phyloP scores from a whole-genome alignment of 2,888 invertebrate genomes.

The Tortrix viridana region DNA sequence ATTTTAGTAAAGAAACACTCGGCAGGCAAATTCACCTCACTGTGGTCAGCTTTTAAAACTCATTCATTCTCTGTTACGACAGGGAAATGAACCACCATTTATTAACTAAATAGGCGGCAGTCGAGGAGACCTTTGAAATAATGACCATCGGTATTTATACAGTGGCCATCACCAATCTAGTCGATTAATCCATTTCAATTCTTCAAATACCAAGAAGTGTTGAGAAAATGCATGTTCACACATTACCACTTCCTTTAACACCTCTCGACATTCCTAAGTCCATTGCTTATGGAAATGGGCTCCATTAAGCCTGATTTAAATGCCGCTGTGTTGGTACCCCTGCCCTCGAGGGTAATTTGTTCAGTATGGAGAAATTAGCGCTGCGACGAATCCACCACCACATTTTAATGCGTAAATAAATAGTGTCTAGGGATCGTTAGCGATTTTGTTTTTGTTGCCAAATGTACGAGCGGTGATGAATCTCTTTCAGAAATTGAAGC shows the following conservation, averaged over 20 bases:
- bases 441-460: constrained; percentile 56
- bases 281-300: constrained; percentile 72
- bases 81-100: too few species aligned
- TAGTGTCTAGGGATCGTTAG: constrained; percentile 67
- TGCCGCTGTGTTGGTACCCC: constrained; percentile 57
- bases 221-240: constrained; percentile 25
- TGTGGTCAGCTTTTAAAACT: too few species aligned
- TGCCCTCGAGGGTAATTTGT: constrained; percentile 67
- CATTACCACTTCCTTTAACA: constrained; percentile 22
- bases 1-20: too few species aligned
- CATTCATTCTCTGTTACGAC: too few species aligned
- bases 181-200: constrained; percentile 23
- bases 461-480: constrained; percentile 9
- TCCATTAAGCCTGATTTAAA: constrained; percentile 79
- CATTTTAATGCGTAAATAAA: constrained; percentile 65
- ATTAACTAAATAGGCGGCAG: neutral
- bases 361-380: constrained; percentile 50
- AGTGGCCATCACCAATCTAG: constrained; percentile 17
- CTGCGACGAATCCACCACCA: constrained; percentile 36
- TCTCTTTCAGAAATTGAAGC: constrained; percentile 1
- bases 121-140: neutral
- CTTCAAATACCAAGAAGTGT: constrained; percentile 18
- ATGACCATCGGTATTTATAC: neutral
- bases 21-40: too few species aligned
- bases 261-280: constrained; percentile 48